Evolutionary conservation across 1,140 invertebrate genomes (phyloP).

Genomic region (Cyclina sinensis): DNA sequence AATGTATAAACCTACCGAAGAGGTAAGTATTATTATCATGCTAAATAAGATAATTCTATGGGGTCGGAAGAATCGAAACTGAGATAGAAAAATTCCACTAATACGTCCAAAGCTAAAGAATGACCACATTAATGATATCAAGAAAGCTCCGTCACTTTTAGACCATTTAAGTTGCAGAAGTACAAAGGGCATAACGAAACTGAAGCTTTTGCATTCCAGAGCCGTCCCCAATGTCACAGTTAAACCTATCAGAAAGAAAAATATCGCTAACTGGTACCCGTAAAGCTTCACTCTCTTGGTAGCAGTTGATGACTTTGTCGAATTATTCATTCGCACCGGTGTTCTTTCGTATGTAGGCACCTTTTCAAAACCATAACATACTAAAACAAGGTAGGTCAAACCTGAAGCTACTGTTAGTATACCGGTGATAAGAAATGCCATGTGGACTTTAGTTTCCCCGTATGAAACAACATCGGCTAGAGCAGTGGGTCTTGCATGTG

Average conservation of each 20-base stretch:
- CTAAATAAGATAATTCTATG: not conserved
- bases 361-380: not conserved
- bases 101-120: constrained; percentile 2
- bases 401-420: not conserved
- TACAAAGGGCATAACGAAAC: constrained; percentile 22
- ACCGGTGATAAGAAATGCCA: constrained; percentile 17
- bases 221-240: not conserved
- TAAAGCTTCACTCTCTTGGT: not conserved
- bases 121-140: constrained; percentile 3
- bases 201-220: not conserved
- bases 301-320: not conserved
- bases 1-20: not conserved
- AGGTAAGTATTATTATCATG: not conserved
- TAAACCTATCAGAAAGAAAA: not conserved
- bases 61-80: not conserved
- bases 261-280: not conserved
- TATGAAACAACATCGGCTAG: not conserved
- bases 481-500: not conserved
- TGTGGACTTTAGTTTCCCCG: constrained; percentile 1
- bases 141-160: not conserved
- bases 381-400: not conserved
- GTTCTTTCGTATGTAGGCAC: not conserved
- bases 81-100: not conserved
- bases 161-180: not conserved
- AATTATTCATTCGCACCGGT: not conserved